These are phyloP conservation scores for Cyclopterus lumpus DNA, from an alignment of 2,797 vertebrate species.

Conservation along the genomic window DNA sequence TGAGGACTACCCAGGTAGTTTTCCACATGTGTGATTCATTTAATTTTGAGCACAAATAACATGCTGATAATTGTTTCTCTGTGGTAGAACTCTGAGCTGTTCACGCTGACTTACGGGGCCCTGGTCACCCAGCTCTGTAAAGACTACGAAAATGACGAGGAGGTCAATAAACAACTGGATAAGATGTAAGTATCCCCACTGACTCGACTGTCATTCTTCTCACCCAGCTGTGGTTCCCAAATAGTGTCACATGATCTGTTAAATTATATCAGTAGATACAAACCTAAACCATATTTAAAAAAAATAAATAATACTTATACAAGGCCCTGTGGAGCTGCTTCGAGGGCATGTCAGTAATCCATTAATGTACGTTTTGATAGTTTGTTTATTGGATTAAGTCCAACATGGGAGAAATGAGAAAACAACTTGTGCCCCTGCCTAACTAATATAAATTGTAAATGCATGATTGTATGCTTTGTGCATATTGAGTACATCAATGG, in stretches of 20 bases:
- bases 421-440: neutral
- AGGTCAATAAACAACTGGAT: slow-evolving; percentile 98
- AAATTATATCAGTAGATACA: too few relatives aligned
- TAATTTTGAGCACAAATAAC: neutral
- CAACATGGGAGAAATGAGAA: neutral
- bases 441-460: neutral
- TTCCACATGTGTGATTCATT: neutral
- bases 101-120: slow-evolving; percentile 96
- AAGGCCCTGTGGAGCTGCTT: neutral
- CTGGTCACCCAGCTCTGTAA: slow-evolving; percentile 98
- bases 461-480: neutral
- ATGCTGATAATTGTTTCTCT: neutral
- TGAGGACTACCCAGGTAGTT: neutral
- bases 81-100: slow-evolving; percentile 95
- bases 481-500: neutral
- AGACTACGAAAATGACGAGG: slow-evolving; percentile 98
- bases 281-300: too few relatives aligned
- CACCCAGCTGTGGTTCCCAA: neutral
- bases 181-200: slow-evolving; percentile 90
- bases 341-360: neutral
- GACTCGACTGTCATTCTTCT: neutral
- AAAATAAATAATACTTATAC: too few relatives aligned
- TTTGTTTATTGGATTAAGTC: neutral
- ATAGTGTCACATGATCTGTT: neutral
- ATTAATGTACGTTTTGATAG: neutral